phyloP scores from a whole-genome alignment of 2,113 vertebrate species.

The Microtus pennsylvanicus region DNA sequence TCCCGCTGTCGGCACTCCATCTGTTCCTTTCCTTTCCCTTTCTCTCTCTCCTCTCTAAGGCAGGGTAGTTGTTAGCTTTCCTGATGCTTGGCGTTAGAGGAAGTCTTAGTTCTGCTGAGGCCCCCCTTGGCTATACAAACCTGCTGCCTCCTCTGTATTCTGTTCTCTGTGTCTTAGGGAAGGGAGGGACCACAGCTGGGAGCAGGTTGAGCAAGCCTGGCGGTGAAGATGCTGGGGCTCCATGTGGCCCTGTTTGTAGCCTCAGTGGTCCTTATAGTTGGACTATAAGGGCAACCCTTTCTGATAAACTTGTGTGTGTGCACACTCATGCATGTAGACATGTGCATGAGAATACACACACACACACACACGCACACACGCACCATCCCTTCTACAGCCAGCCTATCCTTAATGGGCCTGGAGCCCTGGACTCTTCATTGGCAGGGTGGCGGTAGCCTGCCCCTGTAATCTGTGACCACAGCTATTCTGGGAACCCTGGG shows the following conservation, averaged over 20 bases:
- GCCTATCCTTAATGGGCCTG: not conserved
- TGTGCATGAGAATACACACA: too few species aligned
- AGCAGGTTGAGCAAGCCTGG: too few species aligned
- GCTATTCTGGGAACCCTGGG: constrained; percentile 40
- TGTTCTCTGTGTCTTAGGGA: not conserved
- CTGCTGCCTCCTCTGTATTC: not conserved
- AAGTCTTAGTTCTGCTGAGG: not conserved
- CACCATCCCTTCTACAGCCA: not conserved
- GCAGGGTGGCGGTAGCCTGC: not conserved
- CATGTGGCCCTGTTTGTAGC: not conserved
- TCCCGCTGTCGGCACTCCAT: not conserved
- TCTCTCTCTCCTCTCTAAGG: not conserved
- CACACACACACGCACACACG: not conserved
- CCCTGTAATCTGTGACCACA: constrained; percentile 57
- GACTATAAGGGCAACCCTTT: not conserved
- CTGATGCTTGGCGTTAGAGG: not conserved
- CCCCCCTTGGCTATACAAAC: not conserved
- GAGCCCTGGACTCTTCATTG: not conserved
- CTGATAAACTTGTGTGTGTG: not conserved
- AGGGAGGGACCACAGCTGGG: not conserved
- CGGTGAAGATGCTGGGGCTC: not conserved
- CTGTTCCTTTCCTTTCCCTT: not conserved
- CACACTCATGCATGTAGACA: too few species aligned
- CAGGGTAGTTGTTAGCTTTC: not conserved
- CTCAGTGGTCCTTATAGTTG: not conserved